Base-by-base conservation (phyloP, 1,140 invertebrate species). In the Leguminivora glycinivorella region DNA sequence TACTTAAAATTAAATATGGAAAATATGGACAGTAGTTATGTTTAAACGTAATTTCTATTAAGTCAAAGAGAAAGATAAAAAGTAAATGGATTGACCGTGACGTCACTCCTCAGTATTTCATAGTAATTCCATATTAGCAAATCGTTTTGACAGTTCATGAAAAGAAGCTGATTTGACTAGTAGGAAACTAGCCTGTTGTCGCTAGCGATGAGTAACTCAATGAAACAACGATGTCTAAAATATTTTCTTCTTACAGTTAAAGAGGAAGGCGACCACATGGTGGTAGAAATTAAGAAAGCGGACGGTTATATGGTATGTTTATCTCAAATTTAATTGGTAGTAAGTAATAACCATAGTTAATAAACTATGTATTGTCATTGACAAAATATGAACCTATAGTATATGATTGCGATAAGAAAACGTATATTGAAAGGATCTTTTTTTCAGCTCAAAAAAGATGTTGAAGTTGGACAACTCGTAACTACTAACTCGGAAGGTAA, bases 231-330 rank as follows among this genome's bases (percentile, higher is more conserved):
- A 38, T 38, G n/a, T n/a, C n/a, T 14, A 34, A 34, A 34, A 34
- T 34, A 43, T 72, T 75, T 73, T 66, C 72, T 70, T 76, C 63
- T 84, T 85, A 26, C 80, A 88, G 86, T 88, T 0, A 89, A 85
- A 80, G 86, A 91, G 71, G 82, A 85, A 70, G 83, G 79, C 9
- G 87, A 83, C 60, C 77, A 89, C 19, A 91, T 89, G 86, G 79
- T 89, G 2, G 83, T 91, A 34, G 87, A 91, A 84, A 87, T 91
- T 43, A 89, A 89, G 60, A 91, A 91, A 78, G 56, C 87, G 19
- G 74, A 80, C 69, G 80, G 83, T 14, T 91, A 83, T 72, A 75
- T 88, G 78, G 87, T 89, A 76, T 78, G 74, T 80, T 12, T n/a
- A 60, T 26, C 22, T 25, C 9, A 19, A 56, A 24, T 56, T 56